Base-by-base conservation (phyloP, 2,797 vertebrate species). In the Melopsittacus undulatus region DNA sequence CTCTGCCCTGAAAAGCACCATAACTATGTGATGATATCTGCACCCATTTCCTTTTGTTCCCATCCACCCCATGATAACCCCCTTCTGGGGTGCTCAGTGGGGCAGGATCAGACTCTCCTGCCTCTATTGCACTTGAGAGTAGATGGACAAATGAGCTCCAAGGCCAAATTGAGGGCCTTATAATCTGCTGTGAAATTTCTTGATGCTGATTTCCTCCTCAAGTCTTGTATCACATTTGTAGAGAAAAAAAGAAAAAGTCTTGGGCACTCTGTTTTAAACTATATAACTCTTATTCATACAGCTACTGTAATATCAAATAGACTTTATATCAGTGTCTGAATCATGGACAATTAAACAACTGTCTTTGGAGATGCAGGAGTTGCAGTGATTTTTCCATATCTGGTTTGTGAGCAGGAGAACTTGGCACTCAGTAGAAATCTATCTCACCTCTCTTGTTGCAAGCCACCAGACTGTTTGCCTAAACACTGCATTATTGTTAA, bases 351-450 rank as follows among this genome's bases (percentile, higher is more conserved):
- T 36, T 80, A 80, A 84, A 29, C 23, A 73, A 32, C 36, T 76
- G 10, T 19, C n/a, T 92, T 93, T 63, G 43, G 72, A 91, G 34
- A 59, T 26, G 45, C 12, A 92, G 3, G 69, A 66, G 32, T 30
- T 66, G 36, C 48, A 64, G 56, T 88, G n/a, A 51, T 72, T 87
- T 87, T 90, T 92, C 38, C 29, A 30, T 91, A 64, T 56, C 84
- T 51, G 61, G 17, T 85, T 43, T 66, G 80, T 94, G 45, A 64
- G 48, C 51, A 82, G 86, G 36, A 80, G 40, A 51, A 67, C 76
- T 91, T 17, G 63, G 34, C 54, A 38, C 18, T 95, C 18, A 13
- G 26, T n/a, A 57, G 34, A 75, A 76, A 90, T 46, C 77, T 76
- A 2, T 42, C 48, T 89, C 70, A 45, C 42, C 49, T 45, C 10